A percentile compares a stretch with the other conserved stretches of the same genome.
phyloP scores from a whole-genome alignment of 2,888 invertebrate genomes.

The Adineta ricciae region DNA sequence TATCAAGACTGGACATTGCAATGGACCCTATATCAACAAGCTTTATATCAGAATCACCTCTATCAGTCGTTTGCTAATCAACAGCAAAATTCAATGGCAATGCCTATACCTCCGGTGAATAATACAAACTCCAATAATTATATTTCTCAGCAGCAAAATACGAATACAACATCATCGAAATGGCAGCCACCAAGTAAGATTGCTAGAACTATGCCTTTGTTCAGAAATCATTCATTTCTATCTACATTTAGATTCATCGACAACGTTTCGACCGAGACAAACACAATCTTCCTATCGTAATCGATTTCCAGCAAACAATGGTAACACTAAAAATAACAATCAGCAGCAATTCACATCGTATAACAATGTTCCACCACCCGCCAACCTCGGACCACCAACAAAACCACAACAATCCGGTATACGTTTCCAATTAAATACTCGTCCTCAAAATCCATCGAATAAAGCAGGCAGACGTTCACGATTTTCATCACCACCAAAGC shows the following conservation, averaged over 20 bases:
- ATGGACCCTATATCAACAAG: not conserved
- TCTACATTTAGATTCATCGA: not conserved
- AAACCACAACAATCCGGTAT: not conserved
- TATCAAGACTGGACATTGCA: not conserved
- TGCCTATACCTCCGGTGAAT: not conserved
- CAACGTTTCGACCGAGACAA: not conserved
- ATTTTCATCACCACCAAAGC: not conserved
- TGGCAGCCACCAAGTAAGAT: not conserved
- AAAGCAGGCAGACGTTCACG: not conserved
- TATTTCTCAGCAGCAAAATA: not conserved
- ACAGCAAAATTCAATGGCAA: not conserved
- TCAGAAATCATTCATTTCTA: not conserved
- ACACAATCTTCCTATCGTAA: not conserved
- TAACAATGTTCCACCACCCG: not conserved
- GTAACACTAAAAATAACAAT: not conserved
- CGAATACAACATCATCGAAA: not conserved
- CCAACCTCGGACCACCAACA: not conserved
- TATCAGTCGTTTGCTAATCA: not conserved
- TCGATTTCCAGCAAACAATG: not conserved
- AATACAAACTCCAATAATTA: not conserved
- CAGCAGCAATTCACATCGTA: not conserved
- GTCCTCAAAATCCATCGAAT: not conserved
- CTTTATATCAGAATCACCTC: not conserved
- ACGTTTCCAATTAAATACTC: not conserved
- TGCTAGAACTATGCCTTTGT: too few species aligned